Evolutionary conservation across 2,113 vertebrate genomes (phyloP), one percentile per base, ranked within the genome.

Genomic region (Microcebus jonahi): DNA sequence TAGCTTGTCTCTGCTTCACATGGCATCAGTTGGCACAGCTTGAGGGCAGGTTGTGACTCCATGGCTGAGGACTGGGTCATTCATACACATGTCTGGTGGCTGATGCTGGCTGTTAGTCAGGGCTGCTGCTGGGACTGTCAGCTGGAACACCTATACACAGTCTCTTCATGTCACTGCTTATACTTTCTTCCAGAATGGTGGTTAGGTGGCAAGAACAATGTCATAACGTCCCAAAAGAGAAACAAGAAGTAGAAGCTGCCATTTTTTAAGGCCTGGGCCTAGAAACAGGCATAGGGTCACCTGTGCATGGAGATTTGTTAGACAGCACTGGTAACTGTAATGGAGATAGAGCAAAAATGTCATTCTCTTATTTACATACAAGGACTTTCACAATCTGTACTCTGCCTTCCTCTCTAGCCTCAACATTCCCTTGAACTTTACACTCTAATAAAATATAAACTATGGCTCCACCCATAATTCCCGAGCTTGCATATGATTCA

Each of bases 41-140:
- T 15, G 5, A 36, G 39, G 63, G 18, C 67, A 3, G 55, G 48
- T 36, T 55, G 39, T 42, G 34, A 57, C 29, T 50, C 21, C 55
- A 4, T 3, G 11, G 57, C 39, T 75, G n/a, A 50, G 75, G 12
- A 17, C 23, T 82, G 31, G 76, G 13, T 77, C 3, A 0, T 79
- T 55, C 34, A 68, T 1, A 0, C 15, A 12, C 21, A 17, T 2
- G 0, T 36, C 57, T 55, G 5, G 13, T 11, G 25, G 13, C 34
- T 42, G 29, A 68, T 17, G 23, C 75, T 29, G 3, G 34, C 77
- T 61, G 12, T n/a, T 29, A 11, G 2, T 39, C 65, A 76, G 29
- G 34, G 65, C n/a, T 48, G 65, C 11, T 34, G 23, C 42, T 48
- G 18, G 71, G 14, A 11, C 55, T 0, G 2, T 84, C 34, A 39